A percentile compares a stretch with the other conserved stretches of the same genome.
Evolutionary conservation across 2,888 invertebrate genomes (phyloP).

Genomic region (Coenonympha arcania): DNA sequence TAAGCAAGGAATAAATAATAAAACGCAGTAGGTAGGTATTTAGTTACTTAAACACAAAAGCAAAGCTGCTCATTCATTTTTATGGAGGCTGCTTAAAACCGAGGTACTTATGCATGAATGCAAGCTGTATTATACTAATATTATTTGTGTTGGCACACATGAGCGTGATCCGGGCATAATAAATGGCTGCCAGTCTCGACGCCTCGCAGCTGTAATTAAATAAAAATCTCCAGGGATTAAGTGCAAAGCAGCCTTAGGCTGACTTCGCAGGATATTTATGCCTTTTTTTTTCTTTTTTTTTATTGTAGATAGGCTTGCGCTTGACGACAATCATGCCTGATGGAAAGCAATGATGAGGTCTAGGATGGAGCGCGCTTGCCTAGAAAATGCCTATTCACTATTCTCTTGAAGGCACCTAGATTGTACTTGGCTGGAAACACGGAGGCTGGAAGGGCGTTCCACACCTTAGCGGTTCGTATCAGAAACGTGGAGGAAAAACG

Average conservation of each 20-base stretch:
- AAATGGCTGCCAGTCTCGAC: constrained; percentile 37
- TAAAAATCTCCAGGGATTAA: constrained; percentile 51
- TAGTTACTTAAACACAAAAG: not conserved
- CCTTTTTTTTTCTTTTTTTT: too few relatives aligned
- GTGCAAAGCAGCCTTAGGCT: constrained; percentile 21
- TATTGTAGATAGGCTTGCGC: too few relatives aligned
- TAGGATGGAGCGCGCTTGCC: too few relatives aligned
- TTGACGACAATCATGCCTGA: too few relatives aligned
- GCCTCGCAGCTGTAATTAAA: constrained; percentile 49
- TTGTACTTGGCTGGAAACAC: too few relatives aligned
- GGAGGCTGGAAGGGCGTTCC: too few relatives aligned
- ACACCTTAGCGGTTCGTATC: too few relatives aligned
- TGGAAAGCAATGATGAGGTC: too few relatives aligned
- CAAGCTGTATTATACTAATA: constrained; percentile 32
- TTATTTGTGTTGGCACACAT: constrained; percentile 32
- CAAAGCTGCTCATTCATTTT: constrained; percentile 17
- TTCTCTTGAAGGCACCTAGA: too few relatives aligned
- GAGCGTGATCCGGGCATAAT: constrained; percentile 42
- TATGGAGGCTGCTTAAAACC: constrained; percentile 4
- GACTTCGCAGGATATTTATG: constrained; percentile 14
- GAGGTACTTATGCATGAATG: constrained; percentile 17
- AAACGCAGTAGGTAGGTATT: not conserved
- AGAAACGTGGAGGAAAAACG: too few relatives aligned
- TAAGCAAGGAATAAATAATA: too few relatives aligned
- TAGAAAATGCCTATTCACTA: too few relatives aligned